Evolutionary conservation across 2,797 vertebrate species (phyloP).

Genomic region (Sciurus carolinensis): DNA sequence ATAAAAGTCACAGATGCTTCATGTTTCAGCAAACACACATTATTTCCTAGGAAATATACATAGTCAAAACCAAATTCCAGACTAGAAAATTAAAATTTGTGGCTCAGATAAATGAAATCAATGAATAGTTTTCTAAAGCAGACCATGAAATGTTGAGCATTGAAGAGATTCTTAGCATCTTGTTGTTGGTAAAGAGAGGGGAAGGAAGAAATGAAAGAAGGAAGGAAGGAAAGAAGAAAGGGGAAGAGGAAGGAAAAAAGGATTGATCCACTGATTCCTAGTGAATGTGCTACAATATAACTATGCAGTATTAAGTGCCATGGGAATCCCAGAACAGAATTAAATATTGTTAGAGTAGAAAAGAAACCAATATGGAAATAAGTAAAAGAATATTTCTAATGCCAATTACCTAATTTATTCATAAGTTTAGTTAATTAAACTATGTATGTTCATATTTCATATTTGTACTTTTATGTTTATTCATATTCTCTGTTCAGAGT

Average conservation of each 20-base stretch:
- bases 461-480: slow-evolving; percentile 46
- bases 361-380: neutral
- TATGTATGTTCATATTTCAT: slow-evolving; percentile 42
- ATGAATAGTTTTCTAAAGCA: neutral
- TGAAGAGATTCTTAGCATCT: neutral
- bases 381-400: slow-evolving; percentile 46
- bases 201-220: neutral
- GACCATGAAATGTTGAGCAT: neutral
- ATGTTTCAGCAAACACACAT: slow-evolving; percentile 65
- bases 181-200: neutral
- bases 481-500: slow-evolving; percentile 47
- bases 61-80: slow-evolving; percentile 55
- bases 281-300: neutral
- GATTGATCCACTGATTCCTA: neutral
- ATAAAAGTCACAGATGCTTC: slow-evolving; percentile 59
- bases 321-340: slow-evolving; percentile 1
- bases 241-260: too few relatives aligned
- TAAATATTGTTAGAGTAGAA: neutral
- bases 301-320: neutral
- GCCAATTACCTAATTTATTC: slow-evolving; percentile 7
- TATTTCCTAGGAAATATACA: slow-evolving; percentile 65
- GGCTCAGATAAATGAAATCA: slow-evolving; percentile 55
- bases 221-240: too few relatives aligned
- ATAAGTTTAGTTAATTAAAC: slow-evolving; percentile 47
- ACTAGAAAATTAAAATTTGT: slow-evolving; percentile 27